phyloP scores from a whole-genome alignment of 2,888 invertebrate species.

The Monopis laevigella region DNA sequence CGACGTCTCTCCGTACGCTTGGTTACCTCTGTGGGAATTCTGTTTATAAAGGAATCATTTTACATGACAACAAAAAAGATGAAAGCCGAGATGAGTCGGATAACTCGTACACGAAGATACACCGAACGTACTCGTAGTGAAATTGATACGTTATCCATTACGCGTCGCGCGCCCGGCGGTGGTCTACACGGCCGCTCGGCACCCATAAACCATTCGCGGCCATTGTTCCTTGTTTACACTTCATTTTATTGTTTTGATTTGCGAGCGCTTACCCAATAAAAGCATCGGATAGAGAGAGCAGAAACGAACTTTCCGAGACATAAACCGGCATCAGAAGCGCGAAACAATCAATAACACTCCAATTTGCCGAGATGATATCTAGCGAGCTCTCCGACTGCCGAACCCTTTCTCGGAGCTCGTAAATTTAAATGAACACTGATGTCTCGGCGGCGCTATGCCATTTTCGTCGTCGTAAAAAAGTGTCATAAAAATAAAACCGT shows the following conservation, averaged over 20 bases:
- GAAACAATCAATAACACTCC: slow-evolving; percentile 13
- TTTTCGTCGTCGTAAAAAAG: slow-evolving; percentile 16
- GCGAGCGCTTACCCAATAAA: slow-evolving; percentile 1
- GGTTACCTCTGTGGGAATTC: slow-evolving; percentile 3
- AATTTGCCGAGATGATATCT: slow-evolving; percentile 13
- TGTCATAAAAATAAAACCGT: slow-evolving; percentile 20
- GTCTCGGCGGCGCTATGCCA: slow-evolving; percentile 14
- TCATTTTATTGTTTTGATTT: slow-evolving; percentile 13
- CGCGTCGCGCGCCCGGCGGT: slow-evolving; percentile 21
- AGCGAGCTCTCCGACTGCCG: background rate
- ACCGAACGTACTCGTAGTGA: slow-evolving; percentile 17
- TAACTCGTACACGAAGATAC: background rate
- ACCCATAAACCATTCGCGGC: slow-evolving; percentile 23
- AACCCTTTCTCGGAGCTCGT: slow-evolving; percentile 15
- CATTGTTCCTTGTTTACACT: slow-evolving; percentile 23
- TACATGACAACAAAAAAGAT: slow-evolving; percentile 4
- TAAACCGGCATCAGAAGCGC: background rate
- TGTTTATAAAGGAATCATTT: slow-evolving; percentile 9
- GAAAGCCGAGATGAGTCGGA: background rate
- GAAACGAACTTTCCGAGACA: background rate
- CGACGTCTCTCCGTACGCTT: slow-evolving; percentile 3
- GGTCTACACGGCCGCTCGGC: slow-evolving; percentile 10
- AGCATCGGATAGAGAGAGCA: slow-evolving; percentile 2
- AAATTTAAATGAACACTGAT: slow-evolving; percentile 15
- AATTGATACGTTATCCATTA: slow-evolving; percentile 33